phyloP scores from a whole-genome alignment of 2,888 invertebrate species.

The Euclidia mi region DNA sequence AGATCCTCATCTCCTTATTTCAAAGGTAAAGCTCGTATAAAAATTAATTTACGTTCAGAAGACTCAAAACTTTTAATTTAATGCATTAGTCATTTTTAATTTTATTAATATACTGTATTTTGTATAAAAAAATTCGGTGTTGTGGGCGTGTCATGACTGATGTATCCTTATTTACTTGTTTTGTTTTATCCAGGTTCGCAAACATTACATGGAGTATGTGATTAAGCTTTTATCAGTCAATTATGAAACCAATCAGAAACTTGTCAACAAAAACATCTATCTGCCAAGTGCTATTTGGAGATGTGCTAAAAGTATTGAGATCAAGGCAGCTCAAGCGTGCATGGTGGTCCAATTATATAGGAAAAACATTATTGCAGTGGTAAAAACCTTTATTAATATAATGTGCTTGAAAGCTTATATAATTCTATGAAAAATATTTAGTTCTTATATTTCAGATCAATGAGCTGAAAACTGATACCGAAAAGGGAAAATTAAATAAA shows the following conservation, averaged over 20 bases:
- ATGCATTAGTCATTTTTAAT: too few species aligned
- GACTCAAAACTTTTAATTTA: neutral
- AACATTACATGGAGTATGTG: slow-evolving; percentile 84
- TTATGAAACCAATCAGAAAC: slow-evolving; percentile 80
- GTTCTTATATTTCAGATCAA: slow-evolving; percentile 69
- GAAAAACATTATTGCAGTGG: slow-evolving; percentile 75
- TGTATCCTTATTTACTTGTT: too few species aligned
- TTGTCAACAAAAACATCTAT: slow-evolving; percentile 79
- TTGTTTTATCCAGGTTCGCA: slow-evolving; percentile 87
- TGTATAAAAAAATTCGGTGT: too few species aligned
- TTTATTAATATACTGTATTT: too few species aligned
- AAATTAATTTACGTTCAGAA: too few species aligned
- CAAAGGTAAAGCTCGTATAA: slow-evolving; percentile 81
- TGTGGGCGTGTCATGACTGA: neutral
- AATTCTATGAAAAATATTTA: slow-evolving; percentile 4
- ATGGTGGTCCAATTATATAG: slow-evolving; percentile 85
- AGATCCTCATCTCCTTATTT: slow-evolving; percentile 83
- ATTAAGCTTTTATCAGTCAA: slow-evolving; percentile 79
- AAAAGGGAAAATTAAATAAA: slow-evolving; percentile 74
- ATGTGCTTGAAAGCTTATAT: neutral
- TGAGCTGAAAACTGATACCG: slow-evolving; percentile 78
- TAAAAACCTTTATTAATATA: slow-evolving; percentile 46
- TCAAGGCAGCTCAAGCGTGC: slow-evolving; percentile 79
- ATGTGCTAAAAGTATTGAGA: slow-evolving; percentile 84
- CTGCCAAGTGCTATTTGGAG: slow-evolving; percentile 86